phyloP scores from a whole-genome alignment of 2,797 vertebrate genomes.

The Choloepus didactylus region DNA sequence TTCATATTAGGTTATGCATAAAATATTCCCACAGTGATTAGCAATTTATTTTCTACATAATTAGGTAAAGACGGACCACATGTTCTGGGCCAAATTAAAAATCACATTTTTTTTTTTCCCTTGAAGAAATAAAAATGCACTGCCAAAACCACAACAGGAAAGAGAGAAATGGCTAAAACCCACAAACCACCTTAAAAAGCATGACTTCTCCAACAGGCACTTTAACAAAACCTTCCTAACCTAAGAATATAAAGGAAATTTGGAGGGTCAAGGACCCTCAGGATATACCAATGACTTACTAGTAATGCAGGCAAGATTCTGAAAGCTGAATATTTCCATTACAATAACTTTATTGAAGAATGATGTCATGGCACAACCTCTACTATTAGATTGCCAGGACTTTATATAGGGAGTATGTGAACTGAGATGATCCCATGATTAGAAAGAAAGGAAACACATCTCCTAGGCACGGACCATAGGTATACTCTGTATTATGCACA shows the following conservation, averaged over 20 bases:
- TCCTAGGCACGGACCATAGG: not conserved
- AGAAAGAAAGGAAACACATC: not conserved
- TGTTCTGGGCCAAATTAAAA: conserved; percentile 31
- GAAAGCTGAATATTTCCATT: conserved; percentile 1
- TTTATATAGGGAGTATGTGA: not conserved
- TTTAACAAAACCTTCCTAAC: not conserved
- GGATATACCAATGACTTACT: not conserved
- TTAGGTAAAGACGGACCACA: conserved; percentile 1
- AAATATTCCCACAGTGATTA: not conserved
- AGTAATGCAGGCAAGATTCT: not conserved
- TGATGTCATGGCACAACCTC: not conserved
- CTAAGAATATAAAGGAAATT: not conserved
- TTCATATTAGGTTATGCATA: not conserved
- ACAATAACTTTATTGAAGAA: conserved; percentile 27
- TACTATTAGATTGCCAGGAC: not conserved
- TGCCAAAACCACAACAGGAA: not conserved
- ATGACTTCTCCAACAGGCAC: not conserved
- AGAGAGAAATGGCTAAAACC: not conserved
- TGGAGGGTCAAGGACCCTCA: not conserved
- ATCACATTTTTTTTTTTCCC: not conserved
- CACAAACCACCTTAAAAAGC: not conserved
- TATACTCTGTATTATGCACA: rapidly evolving
- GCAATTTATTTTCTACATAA: not conserved
- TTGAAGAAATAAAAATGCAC: not conserved
- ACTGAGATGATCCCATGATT: not conserved